phyloP scores from a whole-genome alignment of 2,888 invertebrate species.

The Chrysotoxum bicinctum region DNA sequence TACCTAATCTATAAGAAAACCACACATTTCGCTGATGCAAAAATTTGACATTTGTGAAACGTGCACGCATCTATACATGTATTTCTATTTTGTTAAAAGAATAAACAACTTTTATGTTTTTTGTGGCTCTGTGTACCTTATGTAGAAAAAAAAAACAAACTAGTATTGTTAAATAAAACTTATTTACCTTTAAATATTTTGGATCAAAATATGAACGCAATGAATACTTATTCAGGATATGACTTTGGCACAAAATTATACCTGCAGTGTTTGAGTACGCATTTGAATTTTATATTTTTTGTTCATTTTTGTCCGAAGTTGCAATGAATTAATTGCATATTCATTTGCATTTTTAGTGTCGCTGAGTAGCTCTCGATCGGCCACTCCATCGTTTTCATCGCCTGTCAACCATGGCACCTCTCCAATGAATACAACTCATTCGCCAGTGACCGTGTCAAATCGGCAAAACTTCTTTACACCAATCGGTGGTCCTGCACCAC shows the following conservation, averaged over 20 bases:
- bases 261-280: conserved; percentile 80
- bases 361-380: conserved; percentile 95
- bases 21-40: conserved; percentile 12
- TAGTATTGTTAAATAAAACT: conserved; percentile 64
- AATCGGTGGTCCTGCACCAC: conserved; percentile 82
- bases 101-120: conserved; percentile 8
- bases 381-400: conserved; percentile 94
- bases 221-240: conserved; percentile 79
- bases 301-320: not conserved
- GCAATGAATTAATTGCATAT: not conserved
- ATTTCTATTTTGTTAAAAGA: conserved; percentile 32
- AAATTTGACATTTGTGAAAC: conserved; percentile 50
- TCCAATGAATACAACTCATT: conserved; percentile 85
- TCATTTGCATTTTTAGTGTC: conserved; percentile 86
- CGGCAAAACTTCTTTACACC: conserved; percentile 96
- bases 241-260: conserved; percentile 80
- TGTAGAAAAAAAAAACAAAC: conserved; percentile 5
- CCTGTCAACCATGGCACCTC: conserved; percentile 88
- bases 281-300: not conserved
- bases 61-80: conserved; percentile 1
- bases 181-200: conserved; percentile 63
- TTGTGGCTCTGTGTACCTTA: conserved; percentile 14
- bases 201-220: conserved; percentile 73
- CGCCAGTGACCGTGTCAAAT: conserved; percentile 87
- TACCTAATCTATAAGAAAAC: conserved; percentile 21